Evolutionary conservation across 2,113 vertebrate genomes (phyloP), one percentile per base, ranked within the genome.

Genomic region (Lagopus leucura): DNA sequence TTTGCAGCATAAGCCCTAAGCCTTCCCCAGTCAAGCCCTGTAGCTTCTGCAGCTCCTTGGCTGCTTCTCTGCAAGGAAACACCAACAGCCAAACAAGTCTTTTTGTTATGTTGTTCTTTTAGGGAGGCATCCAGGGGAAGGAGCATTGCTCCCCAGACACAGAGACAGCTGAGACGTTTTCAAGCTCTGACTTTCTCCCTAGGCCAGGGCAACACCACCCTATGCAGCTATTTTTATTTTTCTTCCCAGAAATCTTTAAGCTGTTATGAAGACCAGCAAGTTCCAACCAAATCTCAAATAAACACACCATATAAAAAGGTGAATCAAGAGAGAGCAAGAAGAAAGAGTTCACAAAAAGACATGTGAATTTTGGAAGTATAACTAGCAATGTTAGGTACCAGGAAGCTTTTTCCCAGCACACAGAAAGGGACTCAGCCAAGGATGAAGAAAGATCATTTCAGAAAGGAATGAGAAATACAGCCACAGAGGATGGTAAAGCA

Each of bases 361-460:
- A 71, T 7, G 38, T n/a, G 28, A 89, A 82, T 64, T 57, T 32
- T 72, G 55, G 79, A 89, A 84, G 72, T 61, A 60, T 88, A 95
- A 89, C 92, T 96, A 87, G 78, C 89, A 85, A 93, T 77, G 45
- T 81, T 90, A 94, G 88, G 82, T 93, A 96, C 74, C 94, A 95
- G 95, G 89, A 78, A 94, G 95, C 65, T 93, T 97, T 96, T 96
- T 82, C 92, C 95, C 86, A 78, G 86, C 93, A 40, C 82, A 92
- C 3, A 60, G 95, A 97, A 88, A 89, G 85, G 70, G 95, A 94
- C 87, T 92, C 97, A 97, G 97, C 91, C 96, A 97, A 97, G 96
- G 95, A 95, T 97, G 95, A 98, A 97, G 76, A 96, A 97, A 98
- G 95, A 97, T 96, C 91, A 97, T 98, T 97, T 98, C 96, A 94